Conservation (phyloP, 2,888 invertebrate genomes). For the Watsonalla binaria region DNA sequence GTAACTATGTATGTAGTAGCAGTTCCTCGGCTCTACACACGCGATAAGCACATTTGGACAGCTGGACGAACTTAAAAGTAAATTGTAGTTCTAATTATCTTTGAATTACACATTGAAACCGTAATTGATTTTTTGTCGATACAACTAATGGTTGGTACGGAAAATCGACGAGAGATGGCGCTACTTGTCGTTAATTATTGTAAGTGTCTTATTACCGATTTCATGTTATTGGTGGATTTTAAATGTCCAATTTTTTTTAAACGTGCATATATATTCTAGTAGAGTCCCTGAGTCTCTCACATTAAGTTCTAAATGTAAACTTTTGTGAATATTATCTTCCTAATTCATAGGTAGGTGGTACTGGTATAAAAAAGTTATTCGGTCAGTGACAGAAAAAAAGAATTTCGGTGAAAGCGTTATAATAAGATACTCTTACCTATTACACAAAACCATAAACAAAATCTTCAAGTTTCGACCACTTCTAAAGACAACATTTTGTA, state of each 20-base stretch:
- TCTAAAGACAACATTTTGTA: background rate
- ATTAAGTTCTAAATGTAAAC: too few species aligned
- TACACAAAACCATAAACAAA: background rate
- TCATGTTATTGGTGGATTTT: too few species aligned
- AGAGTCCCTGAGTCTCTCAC: too few species aligned
- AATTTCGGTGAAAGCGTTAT: conserved; percentile 2
- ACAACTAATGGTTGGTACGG: conserved; percentile 5
- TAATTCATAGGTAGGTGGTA: too few species aligned
- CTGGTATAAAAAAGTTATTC: too few species aligned
- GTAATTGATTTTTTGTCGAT: conserved; percentile 43
- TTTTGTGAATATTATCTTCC: too few species aligned
- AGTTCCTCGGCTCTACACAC: conserved; percentile 32
- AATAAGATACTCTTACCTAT: background rate
- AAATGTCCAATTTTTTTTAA: too few species aligned
- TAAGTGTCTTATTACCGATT: too few species aligned
- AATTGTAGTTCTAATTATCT: conserved; percentile 27
- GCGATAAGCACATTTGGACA: conserved; percentile 49
- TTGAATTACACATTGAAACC: conserved; percentile 31
- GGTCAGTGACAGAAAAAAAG: background rate
- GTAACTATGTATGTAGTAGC: conserved; percentile 2
- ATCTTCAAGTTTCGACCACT: background rate
- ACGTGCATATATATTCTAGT: too few species aligned
- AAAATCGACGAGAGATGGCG: conserved; percentile 6
- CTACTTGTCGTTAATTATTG: background rate
- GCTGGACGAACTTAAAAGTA: conserved; percentile 20